Conservation (phyloP, 2,797 vertebrate genomes). For the Danio tinwini region DNA sequence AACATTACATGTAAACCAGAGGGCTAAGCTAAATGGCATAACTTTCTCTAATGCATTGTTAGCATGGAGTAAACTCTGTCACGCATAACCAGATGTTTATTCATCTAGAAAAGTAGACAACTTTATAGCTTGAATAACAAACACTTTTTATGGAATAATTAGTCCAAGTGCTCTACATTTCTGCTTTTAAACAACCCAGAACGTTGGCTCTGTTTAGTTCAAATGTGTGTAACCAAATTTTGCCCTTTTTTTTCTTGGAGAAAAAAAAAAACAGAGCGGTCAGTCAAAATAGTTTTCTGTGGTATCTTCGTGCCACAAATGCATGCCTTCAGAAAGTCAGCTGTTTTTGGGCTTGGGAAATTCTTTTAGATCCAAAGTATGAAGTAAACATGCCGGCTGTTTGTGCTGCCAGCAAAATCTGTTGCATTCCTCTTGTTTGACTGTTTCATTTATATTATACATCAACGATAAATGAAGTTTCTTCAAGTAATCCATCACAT, state of each 20-base stretch:
- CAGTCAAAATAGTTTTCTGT: slow-evolving; percentile 1
- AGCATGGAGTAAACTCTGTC: slow-evolving; percentile 2
- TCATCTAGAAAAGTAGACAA: slow-evolving; percentile 11
- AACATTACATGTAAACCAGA: background rate
- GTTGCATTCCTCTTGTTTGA: slow-evolving; percentile 26
- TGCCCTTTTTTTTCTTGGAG: background rate
- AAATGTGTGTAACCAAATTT: background rate
- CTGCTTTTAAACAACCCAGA: slow-evolving; percentile 9
- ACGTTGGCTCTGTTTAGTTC: slow-evolving; percentile 12
- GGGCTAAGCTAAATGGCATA: background rate
- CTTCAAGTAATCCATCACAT: slow-evolving; percentile 18
- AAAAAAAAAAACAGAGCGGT: background rate
- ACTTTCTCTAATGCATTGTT: slow-evolving; percentile 4
- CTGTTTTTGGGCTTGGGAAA: background rate
- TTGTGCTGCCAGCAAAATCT: slow-evolving; percentile 12
- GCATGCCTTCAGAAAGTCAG: background rate
- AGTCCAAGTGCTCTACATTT: slow-evolving; percentile 16
- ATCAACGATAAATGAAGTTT: background rate
- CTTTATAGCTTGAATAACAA: slow-evolving; percentile 16
- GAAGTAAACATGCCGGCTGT: slow-evolving; percentile 4
- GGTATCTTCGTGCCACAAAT: slow-evolving; percentile 7
- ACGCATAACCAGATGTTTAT: slow-evolving; percentile 31
- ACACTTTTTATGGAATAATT: slow-evolving; percentile 27
- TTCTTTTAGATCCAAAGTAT: slow-evolving; percentile 25
- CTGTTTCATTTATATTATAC: slow-evolving; percentile 26